Evolutionary conservation across 1,140 invertebrate genomes (phyloP).

Genomic region (Fopius arisanus): DNA sequence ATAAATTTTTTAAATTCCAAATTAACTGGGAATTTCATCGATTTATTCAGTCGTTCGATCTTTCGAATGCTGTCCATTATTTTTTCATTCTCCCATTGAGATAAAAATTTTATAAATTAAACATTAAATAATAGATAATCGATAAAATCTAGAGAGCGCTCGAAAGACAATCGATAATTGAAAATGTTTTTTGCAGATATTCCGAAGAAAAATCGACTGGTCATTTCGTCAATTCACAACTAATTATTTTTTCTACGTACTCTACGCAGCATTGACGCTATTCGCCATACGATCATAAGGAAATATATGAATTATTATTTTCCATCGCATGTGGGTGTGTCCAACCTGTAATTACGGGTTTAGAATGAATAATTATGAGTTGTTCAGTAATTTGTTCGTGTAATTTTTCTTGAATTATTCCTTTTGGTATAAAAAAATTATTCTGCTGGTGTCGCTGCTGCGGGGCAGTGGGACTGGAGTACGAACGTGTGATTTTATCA

Average conservation of each 20-base stretch:
- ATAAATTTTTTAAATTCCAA: too few species aligned
- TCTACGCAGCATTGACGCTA: constrained; percentile 5
- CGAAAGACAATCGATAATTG: too few species aligned
- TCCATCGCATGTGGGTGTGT: background rate
- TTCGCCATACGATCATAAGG: constrained; percentile 8
- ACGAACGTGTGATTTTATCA: constrained; percentile 25
- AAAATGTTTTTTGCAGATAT: too few species aligned
- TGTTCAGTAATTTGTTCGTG: background rate
- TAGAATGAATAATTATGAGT: background rate
- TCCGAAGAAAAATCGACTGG: too few species aligned
- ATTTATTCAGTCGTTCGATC: too few species aligned
- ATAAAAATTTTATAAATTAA: too few species aligned
- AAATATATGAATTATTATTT: background rate
- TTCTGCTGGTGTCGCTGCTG: constrained; percentile 48
- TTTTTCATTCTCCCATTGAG: too few species aligned
- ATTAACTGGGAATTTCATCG: too few species aligned
- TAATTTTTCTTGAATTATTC: constrained; percentile 30
- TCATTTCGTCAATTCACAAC: background rate
- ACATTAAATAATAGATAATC: too few species aligned
- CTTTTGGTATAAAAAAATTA: constrained; percentile 59
- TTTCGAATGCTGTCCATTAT: too few species aligned
- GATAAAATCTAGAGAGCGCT: too few species aligned
- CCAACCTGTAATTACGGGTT: background rate
- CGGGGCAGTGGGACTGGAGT: constrained; percentile 59
- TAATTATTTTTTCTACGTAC: background rate